Evolutionary conservation across 2,797 vertebrate genomes (phyloP).

Genomic region (Oophaga sylvatica): DNA sequence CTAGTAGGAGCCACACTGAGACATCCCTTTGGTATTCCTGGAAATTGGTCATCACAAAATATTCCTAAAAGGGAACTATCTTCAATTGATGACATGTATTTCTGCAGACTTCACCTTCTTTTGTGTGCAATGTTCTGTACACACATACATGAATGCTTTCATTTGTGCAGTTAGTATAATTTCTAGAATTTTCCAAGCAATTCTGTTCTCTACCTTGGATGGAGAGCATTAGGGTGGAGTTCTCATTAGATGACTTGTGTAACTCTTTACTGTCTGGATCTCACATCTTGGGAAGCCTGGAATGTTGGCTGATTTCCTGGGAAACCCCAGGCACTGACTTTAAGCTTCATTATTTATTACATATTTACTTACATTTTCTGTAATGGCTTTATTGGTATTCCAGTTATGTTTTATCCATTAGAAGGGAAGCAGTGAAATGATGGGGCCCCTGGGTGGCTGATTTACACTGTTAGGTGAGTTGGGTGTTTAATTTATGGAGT

Average conservation of each 20-base stretch:
- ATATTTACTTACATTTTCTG: neutral
- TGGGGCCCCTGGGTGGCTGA: constrained; percentile 22
- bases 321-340: neutral
- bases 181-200: neutral
- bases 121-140: neutral
- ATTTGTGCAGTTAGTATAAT: too few relatives aligned
- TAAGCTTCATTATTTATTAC: constrained; percentile 4
- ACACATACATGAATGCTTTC: too few relatives aligned
- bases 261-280: neutral
- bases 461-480: constrained; percentile 23
- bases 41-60: too few relatives aligned
- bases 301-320: constrained; percentile 18
- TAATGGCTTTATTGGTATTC: neutral
- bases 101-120: too few relatives aligned
- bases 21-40: too few relatives aligned
- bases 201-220: neutral
- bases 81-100: too few relatives aligned
- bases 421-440: neutral
- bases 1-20: too few relatives aligned
- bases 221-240: neutral
- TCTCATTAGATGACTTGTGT: neutral
- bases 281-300: neutral
- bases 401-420: constrained; percentile 36
- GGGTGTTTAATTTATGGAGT: constrained; percentile 40
- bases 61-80: too few relatives aligned